Conservation (phyloP, 2,888 invertebrate species). For the Chloroclystis v-ata region DNA sequence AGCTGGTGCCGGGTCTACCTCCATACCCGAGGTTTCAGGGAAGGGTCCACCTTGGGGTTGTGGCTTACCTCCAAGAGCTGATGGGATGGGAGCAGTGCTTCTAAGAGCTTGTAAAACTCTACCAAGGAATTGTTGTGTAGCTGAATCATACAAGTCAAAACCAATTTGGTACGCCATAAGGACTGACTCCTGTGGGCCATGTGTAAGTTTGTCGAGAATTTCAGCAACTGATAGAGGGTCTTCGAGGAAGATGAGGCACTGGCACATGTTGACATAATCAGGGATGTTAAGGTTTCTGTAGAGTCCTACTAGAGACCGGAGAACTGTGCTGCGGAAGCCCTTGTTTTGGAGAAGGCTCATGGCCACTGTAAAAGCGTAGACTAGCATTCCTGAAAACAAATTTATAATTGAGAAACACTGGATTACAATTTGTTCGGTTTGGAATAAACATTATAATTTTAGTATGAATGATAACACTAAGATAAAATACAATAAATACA, state of each 20-base stretch:
- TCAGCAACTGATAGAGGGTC: constrained; percentile 95
- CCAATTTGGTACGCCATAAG: constrained; percentile 99
- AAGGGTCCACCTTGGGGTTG: constrained; percentile 82
- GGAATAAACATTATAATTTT: too few species aligned
- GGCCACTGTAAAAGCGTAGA: constrained; percentile 96
- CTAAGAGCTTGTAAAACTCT: constrained; percentile 90
- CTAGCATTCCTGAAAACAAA: constrained; percentile 89
- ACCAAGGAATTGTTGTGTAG: constrained; percentile 97
- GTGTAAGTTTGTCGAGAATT: constrained; percentile 92
- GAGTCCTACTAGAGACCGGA: constrained; percentile 91
- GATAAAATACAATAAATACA: too few species aligned
- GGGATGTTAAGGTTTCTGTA: constrained; percentile 93
- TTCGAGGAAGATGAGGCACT: constrained; percentile 97
- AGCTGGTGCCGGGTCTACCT: constrained; percentile 63
- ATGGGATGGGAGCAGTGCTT: constrained; percentile 89
- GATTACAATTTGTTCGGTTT: not conserved
- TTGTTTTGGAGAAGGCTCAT: constrained; percentile 97
- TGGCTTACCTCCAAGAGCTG: constrained; percentile 84
- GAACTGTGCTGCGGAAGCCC: constrained; percentile 93
- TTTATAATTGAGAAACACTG: too few species aligned
- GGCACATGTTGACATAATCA: constrained; percentile 99
- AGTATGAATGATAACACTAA: too few species aligned
- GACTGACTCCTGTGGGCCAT: constrained; percentile 86
- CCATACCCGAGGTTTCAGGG: constrained; percentile 65
- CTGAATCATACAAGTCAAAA: constrained; percentile 99